These are phyloP conservation scores for Rhyacophila brunnea DNA, from an alignment of 1,140 invertebrate species.

Conservation along the genomic window DNA sequence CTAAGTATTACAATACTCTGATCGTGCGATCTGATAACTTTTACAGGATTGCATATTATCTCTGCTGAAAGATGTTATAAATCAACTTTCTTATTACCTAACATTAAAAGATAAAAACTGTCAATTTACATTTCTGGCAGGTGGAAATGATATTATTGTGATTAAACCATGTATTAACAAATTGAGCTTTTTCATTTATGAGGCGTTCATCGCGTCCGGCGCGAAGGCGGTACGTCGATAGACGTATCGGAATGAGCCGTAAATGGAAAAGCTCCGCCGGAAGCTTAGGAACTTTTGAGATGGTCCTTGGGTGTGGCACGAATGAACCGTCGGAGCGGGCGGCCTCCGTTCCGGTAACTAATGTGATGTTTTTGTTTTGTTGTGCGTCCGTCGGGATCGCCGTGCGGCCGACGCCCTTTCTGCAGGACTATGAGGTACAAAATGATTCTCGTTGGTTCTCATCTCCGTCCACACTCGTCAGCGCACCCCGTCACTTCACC, in stretches of 20 bases:
- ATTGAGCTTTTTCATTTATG: conserved; percentile 32
- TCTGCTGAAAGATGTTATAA: background rate
- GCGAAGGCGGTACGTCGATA: background rate
- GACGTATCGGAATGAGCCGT: background rate
- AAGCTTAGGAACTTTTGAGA: conserved; percentile 91
- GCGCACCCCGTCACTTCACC: conserved; percentile 45
- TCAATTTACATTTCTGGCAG: conserved; percentile 2
- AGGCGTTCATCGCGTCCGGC: background rate
- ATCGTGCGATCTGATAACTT: conserved; percentile 17
- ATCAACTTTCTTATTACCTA: too few relatives aligned
- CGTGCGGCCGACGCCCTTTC: conserved; percentile 45
- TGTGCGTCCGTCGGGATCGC: conserved; percentile 57
- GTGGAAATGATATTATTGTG: background rate
- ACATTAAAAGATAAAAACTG: conserved; percentile 8
- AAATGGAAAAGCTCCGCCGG: conserved; percentile 38
- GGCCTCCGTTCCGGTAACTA: conserved; percentile 18
- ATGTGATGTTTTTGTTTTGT: conserved; percentile 44
- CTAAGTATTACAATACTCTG: conserved; percentile 22
- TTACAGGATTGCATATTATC: conserved; percentile 1
- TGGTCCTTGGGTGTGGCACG: conserved; percentile 75
- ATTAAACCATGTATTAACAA: conserved; percentile 16
- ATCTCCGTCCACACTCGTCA: conserved; percentile 47
- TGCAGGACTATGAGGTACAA: conserved; percentile 74
- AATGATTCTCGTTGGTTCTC: conserved; percentile 56
- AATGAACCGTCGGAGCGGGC: conserved; percentile 36